Evolutionary conservation across 53 echinoderm and acorn worm species (phyloP), one percentile per base, ranked within the genome.

Genomic region (Henricia sp.): DNA sequence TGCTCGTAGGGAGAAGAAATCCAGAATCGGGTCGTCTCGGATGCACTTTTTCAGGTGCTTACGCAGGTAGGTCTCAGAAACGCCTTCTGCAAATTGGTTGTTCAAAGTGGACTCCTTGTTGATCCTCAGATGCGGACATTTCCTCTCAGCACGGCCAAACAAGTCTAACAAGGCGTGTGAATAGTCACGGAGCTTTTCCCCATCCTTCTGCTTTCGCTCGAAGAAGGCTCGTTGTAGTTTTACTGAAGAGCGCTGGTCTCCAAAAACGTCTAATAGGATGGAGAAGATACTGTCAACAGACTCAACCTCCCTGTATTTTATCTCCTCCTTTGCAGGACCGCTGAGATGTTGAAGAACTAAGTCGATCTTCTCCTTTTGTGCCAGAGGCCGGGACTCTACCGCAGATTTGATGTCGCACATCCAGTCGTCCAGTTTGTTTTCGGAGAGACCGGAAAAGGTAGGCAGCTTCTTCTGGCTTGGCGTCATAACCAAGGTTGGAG

Each of bases 401-500:
- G 65, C 36, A 8, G 65, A 32, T 29, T 65, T 65, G 8, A 65
- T 35, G n/a, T 65, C 65, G 35, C 65, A 65, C 10, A 65, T 65
- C 35, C 65, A 65, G n/a, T 58, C 17, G 3, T 58, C 59, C 13
- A n/a, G 36, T 5, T 65, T 33, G 35, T 17, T 34, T 34, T 65
- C 65, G 35, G 65, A 32, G 11, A 35, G 0, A 3, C 65, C 34
- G 11, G 65, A 65, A 65, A 65, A 65, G 32, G 65, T 16, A 17
- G 71, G 50, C 29, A 10, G 12, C 17, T 48, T 28, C 71, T 46
- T 71, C 71, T 50, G 10, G n/a, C 40, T 28, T 0, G 50, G 50
- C 66, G 8, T 37, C 38, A 66, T 8, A 19, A 24, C 2, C 36
- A 16, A 35, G 37, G 66, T 17, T 66, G 36, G 37, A 10, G 29